Base-by-base conservation (phyloP, 2,888 invertebrate genomes). In the Sminthurides aquaticus region DNA sequence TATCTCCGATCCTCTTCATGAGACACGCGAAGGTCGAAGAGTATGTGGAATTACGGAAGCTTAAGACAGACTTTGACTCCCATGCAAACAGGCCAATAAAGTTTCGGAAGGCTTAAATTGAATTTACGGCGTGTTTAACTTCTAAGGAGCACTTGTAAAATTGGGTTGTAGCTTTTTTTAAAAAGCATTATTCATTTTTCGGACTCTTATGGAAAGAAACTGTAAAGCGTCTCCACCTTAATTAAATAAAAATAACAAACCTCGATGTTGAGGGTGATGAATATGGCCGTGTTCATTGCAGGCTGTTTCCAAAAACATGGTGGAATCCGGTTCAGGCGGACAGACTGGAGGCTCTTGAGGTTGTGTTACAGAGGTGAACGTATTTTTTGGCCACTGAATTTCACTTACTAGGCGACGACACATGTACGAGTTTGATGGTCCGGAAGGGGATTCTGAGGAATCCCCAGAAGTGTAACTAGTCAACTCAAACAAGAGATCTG, bases 401-500 rank as follows among this genome's bases (percentile, higher is more conserved):
- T 68, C 68, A 64, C 62, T 58, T 22, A 66, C 61, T 20, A 52
- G 20, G 61, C 66, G 65, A 29, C 61, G 57, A 55, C 64, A 66
- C 25, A 65, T 57, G 27, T 43, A 57, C 34, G 56, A 34, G 48
- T 20, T 18, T 49, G 60, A 43, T 1, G 63, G 55, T 43, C 55
- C 60, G 43, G 54, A 56, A 43, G 61, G 49, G 57, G 63, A 60
- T 43, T 63, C 57, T 15, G 66, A 66, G n/a, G 66, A 61, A 26
- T 59, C 65, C n/a, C 56, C 66, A 24, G 57, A 56, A 26, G 62
- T 55, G 27, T 64, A 61, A 11, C 60, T 60, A 49, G 60, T 62
- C 25, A 69, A 48, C 57, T 69, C 69, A 49, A 69, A 65, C 18
- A 64, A 64, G 29, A 66, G 60, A 5, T 66, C 66, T 20, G 66